phyloP scores from a whole-genome alignment of 1,140 invertebrate genomes.

The Drosophila kikkawai region DNA sequence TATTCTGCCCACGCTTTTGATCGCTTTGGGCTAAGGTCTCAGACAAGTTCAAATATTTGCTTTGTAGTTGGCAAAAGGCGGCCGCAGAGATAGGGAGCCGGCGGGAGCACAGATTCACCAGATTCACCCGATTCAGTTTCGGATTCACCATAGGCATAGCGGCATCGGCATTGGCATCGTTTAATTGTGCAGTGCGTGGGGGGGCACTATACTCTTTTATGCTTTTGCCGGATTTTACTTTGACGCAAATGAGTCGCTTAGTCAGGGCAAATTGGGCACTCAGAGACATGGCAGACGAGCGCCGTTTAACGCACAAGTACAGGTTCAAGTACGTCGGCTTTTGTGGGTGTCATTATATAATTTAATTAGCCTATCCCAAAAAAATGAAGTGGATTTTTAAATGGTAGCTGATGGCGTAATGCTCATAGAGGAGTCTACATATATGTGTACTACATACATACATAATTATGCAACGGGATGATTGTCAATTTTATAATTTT shows the following conservation, averaged over 20 bases:
- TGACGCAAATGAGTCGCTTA: constrained; percentile 79
- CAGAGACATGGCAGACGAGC: constrained; percentile 40
- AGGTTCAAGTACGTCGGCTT: constrained; percentile 36
- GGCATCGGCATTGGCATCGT: constrained; percentile 40
- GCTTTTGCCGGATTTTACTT: constrained; percentile 55
- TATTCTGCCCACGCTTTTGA: constrained; percentile 60
- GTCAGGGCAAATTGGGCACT: constrained; percentile 67
- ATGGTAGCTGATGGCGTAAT: constrained; percentile 16
- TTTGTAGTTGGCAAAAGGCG: constrained; percentile 74
- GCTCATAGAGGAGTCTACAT: background rate
- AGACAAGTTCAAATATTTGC: constrained; percentile 76
- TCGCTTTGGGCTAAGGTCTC: constrained; percentile 67
- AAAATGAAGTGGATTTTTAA: constrained; percentile 24
- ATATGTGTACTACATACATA: background rate
- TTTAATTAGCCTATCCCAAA: constrained; percentile 29
- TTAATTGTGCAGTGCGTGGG: constrained; percentile 62
- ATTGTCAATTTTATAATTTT: background rate
- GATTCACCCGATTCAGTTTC: constrained; percentile 20
- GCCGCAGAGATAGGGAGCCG: constrained; percentile 39
- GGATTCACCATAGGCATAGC: constrained; percentile 30
- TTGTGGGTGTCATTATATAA: constrained; percentile 34
- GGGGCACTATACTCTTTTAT: constrained; percentile 27
- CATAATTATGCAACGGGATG: background rate
- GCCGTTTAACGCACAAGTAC: constrained; percentile 26
- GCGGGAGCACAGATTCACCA: constrained; percentile 19